Conservation (phyloP, 2,888 invertebrate species). For the Athrips mouffetella region DNA sequence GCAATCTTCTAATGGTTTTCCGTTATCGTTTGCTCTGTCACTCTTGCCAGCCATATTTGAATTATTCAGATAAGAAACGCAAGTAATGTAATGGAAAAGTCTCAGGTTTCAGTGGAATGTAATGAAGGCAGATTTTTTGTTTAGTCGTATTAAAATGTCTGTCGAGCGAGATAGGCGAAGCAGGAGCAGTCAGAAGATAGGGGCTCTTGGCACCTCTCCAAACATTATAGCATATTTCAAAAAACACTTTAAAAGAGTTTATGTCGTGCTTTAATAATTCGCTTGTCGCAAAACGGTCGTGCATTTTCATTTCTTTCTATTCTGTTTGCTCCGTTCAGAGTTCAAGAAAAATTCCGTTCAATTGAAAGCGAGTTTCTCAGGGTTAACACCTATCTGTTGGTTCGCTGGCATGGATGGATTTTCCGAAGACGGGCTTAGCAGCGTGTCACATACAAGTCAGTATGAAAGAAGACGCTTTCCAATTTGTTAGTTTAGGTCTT, state of each 20-base stretch:
- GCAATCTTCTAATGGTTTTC: constrained; percentile 49
- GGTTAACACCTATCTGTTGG: neutral
- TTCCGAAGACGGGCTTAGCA: neutral
- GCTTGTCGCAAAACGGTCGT: neutral
- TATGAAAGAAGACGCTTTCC: neutral
- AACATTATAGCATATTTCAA: constrained; percentile 44
- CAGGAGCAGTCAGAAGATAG: constrained; percentile 36
- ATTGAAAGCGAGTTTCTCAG: neutral
- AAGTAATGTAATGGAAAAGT: constrained; percentile 48
- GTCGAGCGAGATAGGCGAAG: constrained; percentile 33
- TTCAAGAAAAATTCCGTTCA: neutral
- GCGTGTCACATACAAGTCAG: neutral
- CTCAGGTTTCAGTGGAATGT: constrained; percentile 39
- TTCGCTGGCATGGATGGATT: neutral
- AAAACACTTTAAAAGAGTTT: constrained; percentile 35
- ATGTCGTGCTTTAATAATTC: constrained; percentile 29
- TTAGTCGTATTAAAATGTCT: constrained; percentile 41
- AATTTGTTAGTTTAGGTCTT: constrained; percentile 6
- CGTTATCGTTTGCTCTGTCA: constrained; percentile 39
- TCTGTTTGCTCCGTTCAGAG: no score
- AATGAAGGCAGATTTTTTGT: constrained; percentile 37
- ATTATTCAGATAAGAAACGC: constrained; percentile 48
- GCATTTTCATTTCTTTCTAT: neutral
- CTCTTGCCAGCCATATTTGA: constrained; percentile 39
- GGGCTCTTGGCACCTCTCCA: constrained; percentile 51